phyloP scores from a whole-genome alignment of 1,140 invertebrate species.

The Anadara kagoshimensis region DNA sequence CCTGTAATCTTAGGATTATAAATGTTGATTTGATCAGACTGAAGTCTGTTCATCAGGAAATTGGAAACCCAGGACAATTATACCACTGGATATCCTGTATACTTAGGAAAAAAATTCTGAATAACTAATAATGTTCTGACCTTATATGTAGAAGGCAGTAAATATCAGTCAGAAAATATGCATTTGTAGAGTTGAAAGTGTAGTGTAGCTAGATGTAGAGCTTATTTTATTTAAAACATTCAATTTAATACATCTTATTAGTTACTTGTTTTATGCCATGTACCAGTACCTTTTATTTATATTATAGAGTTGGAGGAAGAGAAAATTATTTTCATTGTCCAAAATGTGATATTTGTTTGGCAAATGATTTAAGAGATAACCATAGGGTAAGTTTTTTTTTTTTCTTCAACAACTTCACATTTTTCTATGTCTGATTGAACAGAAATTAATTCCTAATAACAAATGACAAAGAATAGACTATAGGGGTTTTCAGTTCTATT shows the following conservation, averaged over 20 bases:
- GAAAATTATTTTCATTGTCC: conserved; percentile 92
- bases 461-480: not conserved
- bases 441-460: not conserved
- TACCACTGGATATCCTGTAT: too few species aligned
- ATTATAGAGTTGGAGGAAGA: conserved; percentile 82
- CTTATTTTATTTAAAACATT: not conserved
- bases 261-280: not conserved
- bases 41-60: too few species aligned
- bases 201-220: not conserved
- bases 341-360: conserved; percentile 90
- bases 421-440: not conserved
- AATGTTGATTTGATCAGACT: too few species aligned
- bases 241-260: not conserved
- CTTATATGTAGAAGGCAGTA: too few species aligned
- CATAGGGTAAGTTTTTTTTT: conserved; percentile 80
- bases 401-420: too few species aligned
- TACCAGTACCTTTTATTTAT: conserved; percentile 12
- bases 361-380: conserved; percentile 83
- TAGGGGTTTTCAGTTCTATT: too few species aligned
- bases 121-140: too few species aligned
- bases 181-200: not conserved
- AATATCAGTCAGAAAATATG: too few species aligned
- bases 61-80: too few species aligned
- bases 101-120: too few species aligned
- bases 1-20: too few species aligned